A percentile compares a stretch with the other conserved stretches of the same genome.
These are phyloP conservation scores for Scomber colias DNA, from an alignment of 2,113 vertebrate species.

Conservation along the genomic window DNA sequence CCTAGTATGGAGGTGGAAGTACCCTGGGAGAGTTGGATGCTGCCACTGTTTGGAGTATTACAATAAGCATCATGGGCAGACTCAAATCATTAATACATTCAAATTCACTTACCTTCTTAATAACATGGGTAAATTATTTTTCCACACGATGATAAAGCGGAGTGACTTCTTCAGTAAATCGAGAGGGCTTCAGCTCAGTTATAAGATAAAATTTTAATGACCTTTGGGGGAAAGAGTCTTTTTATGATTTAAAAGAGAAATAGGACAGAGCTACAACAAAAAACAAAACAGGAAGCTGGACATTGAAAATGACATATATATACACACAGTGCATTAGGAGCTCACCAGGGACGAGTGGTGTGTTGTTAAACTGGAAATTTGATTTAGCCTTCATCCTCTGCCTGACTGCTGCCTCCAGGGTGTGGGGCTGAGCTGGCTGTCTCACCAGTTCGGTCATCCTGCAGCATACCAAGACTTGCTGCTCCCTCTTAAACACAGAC, in stretches of 20 bases:
- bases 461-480: neutral
- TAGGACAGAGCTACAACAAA: neutral
- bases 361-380: neutral
- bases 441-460: neutral
- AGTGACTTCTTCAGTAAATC: neutral
- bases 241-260: conserved; percentile 1
- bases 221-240: neutral
- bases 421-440: neutral
- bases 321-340: neutral
- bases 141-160: neutral
- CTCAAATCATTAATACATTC: conserved; percentile 4
- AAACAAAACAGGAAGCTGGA: neutral
- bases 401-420: neutral
- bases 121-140: neutral
- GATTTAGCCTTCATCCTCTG: conserved; percentile 5
- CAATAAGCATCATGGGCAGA: neutral
- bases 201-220: neutral
- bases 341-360: neutral
- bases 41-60: neutral
- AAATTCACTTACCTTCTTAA: neutral
- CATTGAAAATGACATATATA: neutral
- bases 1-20: too few relatives aligned
- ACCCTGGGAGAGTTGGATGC: too few relatives aligned
- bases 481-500: neutral
- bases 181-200: neutral